phyloP scores from a whole-genome alignment of 2,113 vertebrate genomes.

The Mus pahari region DNA sequence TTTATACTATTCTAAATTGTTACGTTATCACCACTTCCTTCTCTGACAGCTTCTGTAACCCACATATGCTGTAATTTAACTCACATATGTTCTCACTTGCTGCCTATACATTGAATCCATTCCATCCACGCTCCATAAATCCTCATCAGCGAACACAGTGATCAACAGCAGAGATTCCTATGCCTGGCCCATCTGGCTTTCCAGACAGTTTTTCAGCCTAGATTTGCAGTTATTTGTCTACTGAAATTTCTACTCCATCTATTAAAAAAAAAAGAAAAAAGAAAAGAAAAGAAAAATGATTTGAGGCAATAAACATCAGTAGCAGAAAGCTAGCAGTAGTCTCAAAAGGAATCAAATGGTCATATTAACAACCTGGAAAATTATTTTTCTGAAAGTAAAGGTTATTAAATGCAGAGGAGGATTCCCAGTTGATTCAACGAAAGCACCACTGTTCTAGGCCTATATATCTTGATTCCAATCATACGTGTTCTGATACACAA shows the following conservation, averaged over 20 bases:
- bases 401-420: conserved; percentile 17
- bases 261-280: conserved; percentile 12
- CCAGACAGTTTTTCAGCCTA: conserved; percentile 46
- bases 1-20: conserved; percentile 74
- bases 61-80: conserved; percentile 72
- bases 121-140: conserved; percentile 65
- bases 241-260: conserved; percentile 41
- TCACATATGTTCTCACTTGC: conserved; percentile 76
- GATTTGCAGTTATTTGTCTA: conserved; percentile 56
- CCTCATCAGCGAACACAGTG: conserved; percentile 64
- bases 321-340: conserved; percentile 34
- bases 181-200: conserved; percentile 69
- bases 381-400: conserved; percentile 45
- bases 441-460: conserved; percentile 2
- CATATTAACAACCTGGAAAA: conserved; percentile 55
- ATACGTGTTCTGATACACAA: neutral
- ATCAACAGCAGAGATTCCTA: conserved; percentile 66
- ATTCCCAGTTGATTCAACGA: conserved; percentile 50
- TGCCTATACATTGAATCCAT: conserved; percentile 71
- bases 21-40: conserved; percentile 70
- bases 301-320: conserved; percentile 44
- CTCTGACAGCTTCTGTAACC: conserved; percentile 68
- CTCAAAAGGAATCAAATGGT: conserved; percentile 59
- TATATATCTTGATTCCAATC: neutral
- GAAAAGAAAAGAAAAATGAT: neutral